These are phyloP conservation scores for Autographa pulchrina DNA, from an alignment of 2,888 invertebrate species.

Conservation along the genomic window DNA sequence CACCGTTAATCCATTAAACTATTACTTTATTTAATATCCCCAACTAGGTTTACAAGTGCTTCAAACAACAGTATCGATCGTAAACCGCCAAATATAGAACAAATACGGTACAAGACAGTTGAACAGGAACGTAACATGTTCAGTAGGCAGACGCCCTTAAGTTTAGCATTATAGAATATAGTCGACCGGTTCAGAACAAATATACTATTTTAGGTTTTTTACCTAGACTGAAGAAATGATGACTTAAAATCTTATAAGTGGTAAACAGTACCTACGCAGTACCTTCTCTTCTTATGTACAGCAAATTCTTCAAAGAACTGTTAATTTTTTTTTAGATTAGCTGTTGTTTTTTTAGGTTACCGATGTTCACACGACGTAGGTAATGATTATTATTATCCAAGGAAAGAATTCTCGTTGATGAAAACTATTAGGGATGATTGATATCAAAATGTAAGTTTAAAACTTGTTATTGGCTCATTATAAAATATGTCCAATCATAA, in stretches of 20 bases:
- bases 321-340: too few species aligned
- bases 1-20: neutral
- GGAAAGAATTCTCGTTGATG: too few species aligned
- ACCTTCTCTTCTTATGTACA: too few species aligned
- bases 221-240: slow-evolving; percentile 22
- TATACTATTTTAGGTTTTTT: slow-evolving; percentile 38
- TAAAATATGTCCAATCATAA: too few species aligned
- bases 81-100: slow-evolving; percentile 9
- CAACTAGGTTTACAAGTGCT: slow-evolving; percentile 20
- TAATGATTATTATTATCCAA: too few species aligned
- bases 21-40: slow-evolving; percentile 9
- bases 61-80: neutral
- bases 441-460: too few species aligned
- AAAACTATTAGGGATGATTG: too few species aligned
- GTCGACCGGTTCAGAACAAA: slow-evolving; percentile 46
- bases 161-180: slow-evolving; percentile 37
- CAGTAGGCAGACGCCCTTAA: slow-evolving; percentile 40
- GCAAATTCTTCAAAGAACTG: too few species aligned
- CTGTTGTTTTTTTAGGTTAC: too few species aligned
- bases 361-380: too few species aligned
- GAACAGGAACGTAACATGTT: slow-evolving; percentile 17
- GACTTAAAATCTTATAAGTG: too few species aligned
- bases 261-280: too few species aligned
- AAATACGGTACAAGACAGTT: slow-evolving; percentile 27
- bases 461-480: neutral